These are phyloP conservation scores for Lordiphosa stackelbergi DNA, from an alignment of 1,140 invertebrate genomes.

Conservation along the genomic window DNA sequence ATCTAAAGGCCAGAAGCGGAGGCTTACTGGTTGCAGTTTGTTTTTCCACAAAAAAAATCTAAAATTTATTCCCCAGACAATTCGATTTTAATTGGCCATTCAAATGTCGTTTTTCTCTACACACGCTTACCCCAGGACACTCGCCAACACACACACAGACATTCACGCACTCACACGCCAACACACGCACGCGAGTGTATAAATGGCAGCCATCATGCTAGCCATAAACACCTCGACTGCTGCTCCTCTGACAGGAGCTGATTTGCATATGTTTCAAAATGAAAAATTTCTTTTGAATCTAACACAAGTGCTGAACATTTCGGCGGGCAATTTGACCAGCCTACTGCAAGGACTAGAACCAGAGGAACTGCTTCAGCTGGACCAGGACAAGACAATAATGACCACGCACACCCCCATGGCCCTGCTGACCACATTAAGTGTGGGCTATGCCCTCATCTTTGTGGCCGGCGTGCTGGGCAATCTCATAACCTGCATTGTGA, in stretches of 20 bases:
- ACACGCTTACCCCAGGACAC: conserved; percentile 7
- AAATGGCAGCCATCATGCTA: conserved; percentile 54
- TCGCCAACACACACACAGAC: conserved; percentile 1
- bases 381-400: conserved; percentile 19
- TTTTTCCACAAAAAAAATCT: no score
- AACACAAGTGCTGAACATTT: conserved; percentile 74
- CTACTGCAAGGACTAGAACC: conserved; percentile 54
- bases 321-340: conserved; percentile 63
- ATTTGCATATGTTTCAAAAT: conserved; percentile 56
- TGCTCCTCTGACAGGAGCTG: conserved; percentile 18
- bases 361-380: conserved; percentile 28
- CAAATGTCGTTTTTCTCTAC: no score
- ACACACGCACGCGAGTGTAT: not conserved
- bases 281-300: conserved; percentile 69
- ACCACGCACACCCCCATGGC: conserved; percentile 63
- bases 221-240: conserved; percentile 33
- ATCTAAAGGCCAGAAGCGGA: conserved; percentile 1
- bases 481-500: conserved; percentile 90
- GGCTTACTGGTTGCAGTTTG: no score
- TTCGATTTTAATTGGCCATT: conserved; percentile 21
- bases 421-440: conserved; percentile 81
- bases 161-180: conserved; percentile 1
- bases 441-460: conserved; percentile 88
- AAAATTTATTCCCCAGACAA: conserved; percentile 3
- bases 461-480: conserved; percentile 91